These are phyloP conservation scores for Erebia palarica DNA, from an alignment of 2,888 invertebrate genomes.

Conservation along the genomic window DNA sequence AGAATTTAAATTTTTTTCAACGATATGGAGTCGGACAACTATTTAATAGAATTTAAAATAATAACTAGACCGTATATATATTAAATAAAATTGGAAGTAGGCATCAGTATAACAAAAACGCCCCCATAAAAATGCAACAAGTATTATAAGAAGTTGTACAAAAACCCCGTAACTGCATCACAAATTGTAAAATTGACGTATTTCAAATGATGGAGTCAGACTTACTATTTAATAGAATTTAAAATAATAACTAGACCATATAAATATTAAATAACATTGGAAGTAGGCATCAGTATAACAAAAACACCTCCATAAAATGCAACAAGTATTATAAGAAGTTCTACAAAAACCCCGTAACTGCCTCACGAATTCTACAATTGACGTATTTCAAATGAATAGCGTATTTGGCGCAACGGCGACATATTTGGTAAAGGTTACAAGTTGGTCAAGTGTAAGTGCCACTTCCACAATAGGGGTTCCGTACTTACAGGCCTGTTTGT, in stretches of 20 bases:
- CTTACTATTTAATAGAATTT: background rate
- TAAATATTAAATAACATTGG: background rate
- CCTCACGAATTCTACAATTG: slow-evolving; percentile 21
- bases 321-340: background rate
- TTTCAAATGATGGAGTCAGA: slow-evolving; percentile 15
- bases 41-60: background rate
- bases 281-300: background rate
- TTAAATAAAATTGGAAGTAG: background rate
- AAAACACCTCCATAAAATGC: slow-evolving; percentile 4
- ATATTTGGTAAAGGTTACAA: slow-evolving; percentile 12
- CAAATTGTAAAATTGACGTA: slow-evolving; percentile 24
- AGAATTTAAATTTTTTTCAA: background rate
- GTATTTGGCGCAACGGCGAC: slow-evolving; percentile 12
- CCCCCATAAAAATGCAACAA: background rate
- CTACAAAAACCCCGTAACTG: slow-evolving; percentile 5
- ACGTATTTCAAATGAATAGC: slow-evolving; percentile 22
- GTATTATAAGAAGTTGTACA: background rate
- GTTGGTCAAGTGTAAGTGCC: background rate
- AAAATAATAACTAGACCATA: background rate
- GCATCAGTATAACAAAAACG: background rate
- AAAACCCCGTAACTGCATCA: slow-evolving; percentile 9
- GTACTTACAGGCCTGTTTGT: background rate
- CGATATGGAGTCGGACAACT: no score
- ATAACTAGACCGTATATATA: background rate
- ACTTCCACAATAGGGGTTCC: background rate